Conservation (phyloP, 1,140 invertebrate genomes). For the Aethina tumida region DNA sequence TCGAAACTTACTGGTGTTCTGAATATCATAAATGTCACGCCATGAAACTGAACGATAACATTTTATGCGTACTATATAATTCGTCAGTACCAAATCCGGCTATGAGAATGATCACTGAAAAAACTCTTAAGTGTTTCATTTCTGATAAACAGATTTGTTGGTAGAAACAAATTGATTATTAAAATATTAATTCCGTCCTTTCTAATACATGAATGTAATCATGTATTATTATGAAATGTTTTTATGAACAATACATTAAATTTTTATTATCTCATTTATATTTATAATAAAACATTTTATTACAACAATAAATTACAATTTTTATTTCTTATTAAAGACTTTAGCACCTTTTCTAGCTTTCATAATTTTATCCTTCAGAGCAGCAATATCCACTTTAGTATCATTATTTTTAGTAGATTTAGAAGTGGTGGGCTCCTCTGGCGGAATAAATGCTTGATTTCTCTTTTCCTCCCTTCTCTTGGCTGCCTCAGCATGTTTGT, state of each 20-base stretch:
- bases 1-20: slow-evolving; percentile 72
- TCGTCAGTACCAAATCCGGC: slow-evolving; percentile 55
- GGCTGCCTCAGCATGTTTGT: slow-evolving; percentile 58
- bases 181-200: too few relatives aligned
- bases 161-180: too few relatives aligned
- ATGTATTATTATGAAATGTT: too few relatives aligned
- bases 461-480: slow-evolving; percentile 66
- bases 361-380: slow-evolving; percentile 63
- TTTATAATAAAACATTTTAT: too few relatives aligned
- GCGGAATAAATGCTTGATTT: slow-evolving; percentile 73
- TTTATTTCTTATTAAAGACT: slow-evolving; percentile 15
- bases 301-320: too few relatives aligned
- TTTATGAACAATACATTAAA: too few relatives aligned
- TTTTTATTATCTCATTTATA: too few relatives aligned
- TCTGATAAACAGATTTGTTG: slow-evolving; percentile 44
- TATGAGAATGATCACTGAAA: slow-evolving; percentile 46
- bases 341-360: slow-evolving; percentile 40
- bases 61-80: slow-evolving; percentile 58
- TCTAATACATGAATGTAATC: too few relatives aligned
- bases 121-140: slow-evolving; percentile 40
- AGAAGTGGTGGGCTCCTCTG: slow-evolving; percentile 45
- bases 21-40: slow-evolving; percentile 79
- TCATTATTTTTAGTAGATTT: slow-evolving; percentile 21
- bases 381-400: slow-evolving; percentile 48
- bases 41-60: slow-evolving; percentile 45